Conservation (phyloP, 2,113 vertebrate genomes). For the Todiramphus chloris region DNA sequence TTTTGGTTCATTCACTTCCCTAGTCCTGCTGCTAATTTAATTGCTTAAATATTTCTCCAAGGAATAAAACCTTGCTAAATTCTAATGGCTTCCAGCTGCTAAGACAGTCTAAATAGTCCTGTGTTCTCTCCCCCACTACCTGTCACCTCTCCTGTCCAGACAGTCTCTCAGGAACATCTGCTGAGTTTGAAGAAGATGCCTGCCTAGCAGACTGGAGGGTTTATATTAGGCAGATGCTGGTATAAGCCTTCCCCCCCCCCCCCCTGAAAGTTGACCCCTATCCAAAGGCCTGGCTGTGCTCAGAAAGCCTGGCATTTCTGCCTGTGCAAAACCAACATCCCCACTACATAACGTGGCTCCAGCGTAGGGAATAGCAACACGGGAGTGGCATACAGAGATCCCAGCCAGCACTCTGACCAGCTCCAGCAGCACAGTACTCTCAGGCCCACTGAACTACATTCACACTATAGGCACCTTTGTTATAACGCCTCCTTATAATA, state of each 20-base stretch:
- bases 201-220: not conserved
- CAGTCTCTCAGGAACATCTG: not conserved
- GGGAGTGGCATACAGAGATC: not conserved
- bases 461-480: conserved; percentile 45
- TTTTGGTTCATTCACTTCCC: conserved; percentile 4
- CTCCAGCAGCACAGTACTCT: not conserved
- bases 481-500: not conserved
- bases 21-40: conserved; percentile 35
- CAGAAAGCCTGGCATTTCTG: not conserved
- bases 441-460: not conserved
- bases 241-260: not conserved
- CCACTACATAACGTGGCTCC: not conserved
- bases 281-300: not conserved
- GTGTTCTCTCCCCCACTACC: not conserved
- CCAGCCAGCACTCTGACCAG: not conserved
- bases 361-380: not conserved
- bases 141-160: conserved; percentile 1
- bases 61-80: conserved; percentile 18
- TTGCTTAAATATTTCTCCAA: conserved; percentile 12
- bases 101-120: conserved; percentile 10
- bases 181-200: not conserved
- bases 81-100: conserved; percentile 47
- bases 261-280: not conserved
- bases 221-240: not conserved
- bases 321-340: not conserved